Percentiles rank a stretch among this genome's conserved stretches.
Conservation (phyloP, 2,888 invertebrate species). For the Arenicola marina region DNA sequence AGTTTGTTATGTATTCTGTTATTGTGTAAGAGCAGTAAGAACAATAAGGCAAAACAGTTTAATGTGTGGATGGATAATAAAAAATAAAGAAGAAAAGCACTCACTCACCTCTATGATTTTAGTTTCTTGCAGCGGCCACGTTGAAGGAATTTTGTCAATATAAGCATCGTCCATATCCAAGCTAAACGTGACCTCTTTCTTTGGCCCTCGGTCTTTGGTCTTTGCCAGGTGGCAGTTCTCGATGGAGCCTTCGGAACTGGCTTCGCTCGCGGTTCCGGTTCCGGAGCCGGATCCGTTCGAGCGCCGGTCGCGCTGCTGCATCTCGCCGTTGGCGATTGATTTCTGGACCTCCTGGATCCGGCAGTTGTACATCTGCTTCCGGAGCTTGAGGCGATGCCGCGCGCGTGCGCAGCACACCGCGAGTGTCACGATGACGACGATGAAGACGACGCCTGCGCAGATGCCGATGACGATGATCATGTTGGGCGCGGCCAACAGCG, state of each 20-base stretch:
- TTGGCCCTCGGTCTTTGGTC: not conserved
- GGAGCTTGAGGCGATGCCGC: not conserved
- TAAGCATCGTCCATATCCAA: conserved; percentile 7
- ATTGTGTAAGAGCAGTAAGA: no score
- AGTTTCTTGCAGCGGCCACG: not conserved
- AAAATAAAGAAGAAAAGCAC: not conserved
- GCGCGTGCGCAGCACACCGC: not conserved
- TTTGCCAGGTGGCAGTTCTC: not conserved
- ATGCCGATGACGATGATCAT: conserved; percentile 6
- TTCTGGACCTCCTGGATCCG: conserved; percentile 1
- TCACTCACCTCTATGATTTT: conserved; percentile 6
- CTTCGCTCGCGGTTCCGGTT: not conserved
- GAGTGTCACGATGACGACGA: conserved; percentile 11
- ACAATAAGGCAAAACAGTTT: not conserved
- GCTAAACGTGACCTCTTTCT: conserved; percentile 16
- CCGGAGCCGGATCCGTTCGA: not conserved
- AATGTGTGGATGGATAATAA: not conserved
- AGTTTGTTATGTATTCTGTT: no score
- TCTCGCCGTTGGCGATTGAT: not conserved
- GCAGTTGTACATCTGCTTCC: conserved; percentile 2
- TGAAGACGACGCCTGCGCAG: conserved; percentile 2
- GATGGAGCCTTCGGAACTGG: not conserved
- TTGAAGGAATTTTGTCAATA: no score
- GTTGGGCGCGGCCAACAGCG: conserved; percentile 9
- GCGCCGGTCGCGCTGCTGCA: not conserved